phyloP scores from a whole-genome alignment of 2,888 invertebrate species.

The Rugalucina vietnamica region DNA sequence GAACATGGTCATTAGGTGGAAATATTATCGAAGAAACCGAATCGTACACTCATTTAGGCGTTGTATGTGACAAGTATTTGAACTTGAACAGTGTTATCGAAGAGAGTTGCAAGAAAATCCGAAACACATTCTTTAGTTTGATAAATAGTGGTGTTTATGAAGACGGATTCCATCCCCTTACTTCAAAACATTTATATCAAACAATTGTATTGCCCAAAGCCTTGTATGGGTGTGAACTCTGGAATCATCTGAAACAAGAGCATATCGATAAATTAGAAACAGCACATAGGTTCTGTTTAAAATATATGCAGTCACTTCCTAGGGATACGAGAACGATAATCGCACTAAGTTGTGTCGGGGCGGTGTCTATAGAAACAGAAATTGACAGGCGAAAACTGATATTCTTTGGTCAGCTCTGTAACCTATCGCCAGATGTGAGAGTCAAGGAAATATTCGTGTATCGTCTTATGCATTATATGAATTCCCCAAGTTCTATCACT shows the following conservation, averaged over 20 bases:
- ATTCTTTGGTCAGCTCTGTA: slow-evolving; percentile 24
- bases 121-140: background rate
- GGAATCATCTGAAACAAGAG: no score
- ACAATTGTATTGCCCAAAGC: slow-evolving; percentile 23
- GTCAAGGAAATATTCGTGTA: background rate
- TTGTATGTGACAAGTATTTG: background rate
- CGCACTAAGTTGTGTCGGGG: slow-evolving; percentile 12
- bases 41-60: slow-evolving; percentile 16
- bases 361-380: slow-evolving; percentile 20
- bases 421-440: background rate
- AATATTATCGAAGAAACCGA: background rate
- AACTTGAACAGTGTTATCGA: background rate
- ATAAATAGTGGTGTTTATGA: background rate
- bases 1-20: background rate
- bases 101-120: slow-evolving; percentile 9
- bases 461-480: background rate
- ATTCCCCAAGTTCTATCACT: background rate
- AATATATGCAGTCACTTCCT: background rate
- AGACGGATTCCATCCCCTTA: slow-evolving; percentile 29
- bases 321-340: slow-evolving; percentile 20
- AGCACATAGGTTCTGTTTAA: slow-evolving; percentile 8
- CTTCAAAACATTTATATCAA: slow-evolving; percentile 9
- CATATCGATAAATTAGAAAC: slow-evolving; percentile 31
- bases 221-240: slow-evolving; percentile 43
- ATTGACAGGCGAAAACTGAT: slow-evolving; percentile 38